Percentiles rank a stretch among this genome's conserved stretches.
These are phyloP conservation scores for Diachrysia chrysitis DNA, from an alignment of 2,888 invertebrate genomes.

Conservation along the genomic window DNA sequence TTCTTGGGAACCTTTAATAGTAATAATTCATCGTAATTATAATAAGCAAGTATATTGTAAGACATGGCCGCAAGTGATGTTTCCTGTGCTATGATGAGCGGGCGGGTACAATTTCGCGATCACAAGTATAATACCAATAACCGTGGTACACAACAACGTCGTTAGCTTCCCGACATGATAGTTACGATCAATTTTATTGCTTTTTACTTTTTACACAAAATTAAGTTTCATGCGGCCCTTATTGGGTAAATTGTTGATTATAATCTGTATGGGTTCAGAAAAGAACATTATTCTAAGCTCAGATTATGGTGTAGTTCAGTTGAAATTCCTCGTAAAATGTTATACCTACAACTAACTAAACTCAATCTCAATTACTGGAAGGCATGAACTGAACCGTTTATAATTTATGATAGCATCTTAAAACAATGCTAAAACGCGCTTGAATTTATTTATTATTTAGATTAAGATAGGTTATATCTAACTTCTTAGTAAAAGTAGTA, in stretches of 20 bases:
- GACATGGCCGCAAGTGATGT: constrained; percentile 33
- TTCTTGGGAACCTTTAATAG: constrained; percentile 19
- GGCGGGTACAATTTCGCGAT: constrained; percentile 63
- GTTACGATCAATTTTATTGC: constrained; percentile 79
- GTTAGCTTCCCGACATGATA: constrained; percentile 80
- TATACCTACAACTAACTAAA: constrained; percentile 39
- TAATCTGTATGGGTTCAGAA: constrained; percentile 67
- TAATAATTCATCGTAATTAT: constrained; percentile 51
- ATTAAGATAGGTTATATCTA: constrained; percentile 7
- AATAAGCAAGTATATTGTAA: constrained; percentile 52
- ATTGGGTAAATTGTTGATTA: constrained; percentile 76
- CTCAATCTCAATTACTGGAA: constrained; percentile 48
- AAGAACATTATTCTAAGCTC: constrained; percentile 69
- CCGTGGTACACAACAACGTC: constrained; percentile 72
- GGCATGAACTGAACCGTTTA: constrained; percentile 21
- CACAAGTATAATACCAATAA: constrained; percentile 68
- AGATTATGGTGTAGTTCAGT: constrained; percentile 56
- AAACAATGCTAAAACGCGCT: not conserved
- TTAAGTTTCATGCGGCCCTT: constrained; percentile 68
- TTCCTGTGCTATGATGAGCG: constrained; percentile 45
- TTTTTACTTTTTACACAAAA: constrained; percentile 73
- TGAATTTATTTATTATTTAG: constrained; percentile 17
- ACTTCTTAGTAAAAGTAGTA: constrained; percentile 40
- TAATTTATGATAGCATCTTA: constrained; percentile 24
- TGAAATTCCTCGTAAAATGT: constrained; percentile 45